phyloP scores from a whole-genome alignment of 2,797 vertebrate species.

The Alauda arvensis region DNA sequence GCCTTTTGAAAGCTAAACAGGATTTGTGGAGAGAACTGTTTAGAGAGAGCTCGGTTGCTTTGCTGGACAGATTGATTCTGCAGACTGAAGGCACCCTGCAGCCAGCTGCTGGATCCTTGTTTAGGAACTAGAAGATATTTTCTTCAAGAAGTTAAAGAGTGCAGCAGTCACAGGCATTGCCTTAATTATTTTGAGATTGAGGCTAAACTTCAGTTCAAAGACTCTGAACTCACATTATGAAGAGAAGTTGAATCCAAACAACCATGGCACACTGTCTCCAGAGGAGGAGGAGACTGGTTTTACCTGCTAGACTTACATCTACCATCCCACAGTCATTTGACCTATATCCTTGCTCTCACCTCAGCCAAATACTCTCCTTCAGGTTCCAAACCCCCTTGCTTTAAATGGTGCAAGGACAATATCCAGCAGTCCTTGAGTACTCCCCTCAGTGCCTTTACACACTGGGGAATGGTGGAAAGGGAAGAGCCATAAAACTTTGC shows the following conservation, averaged over 20 bases:
- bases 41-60: background rate
- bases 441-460: background rate
- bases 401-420: background rate
- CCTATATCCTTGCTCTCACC: background rate
- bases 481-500: background rate
- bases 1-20: constrained; percentile 7
- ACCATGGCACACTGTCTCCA: background rate
- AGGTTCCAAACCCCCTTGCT: background rate
- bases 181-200: background rate
- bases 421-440: background rate
- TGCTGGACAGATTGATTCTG: background rate
- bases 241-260: background rate
- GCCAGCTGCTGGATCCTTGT: background rate
- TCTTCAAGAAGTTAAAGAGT: background rate
- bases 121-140: background rate
- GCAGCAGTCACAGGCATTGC: background rate
- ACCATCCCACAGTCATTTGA: background rate
- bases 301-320: background rate
- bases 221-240: background rate
- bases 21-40: background rate
- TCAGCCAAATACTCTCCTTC: background rate
- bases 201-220: background rate
- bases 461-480: background rate
- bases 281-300: background rate
- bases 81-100: background rate